Conservation (phyloP, 2,113 vertebrate genomes). For the Pristiophorus japonicus region DNA sequence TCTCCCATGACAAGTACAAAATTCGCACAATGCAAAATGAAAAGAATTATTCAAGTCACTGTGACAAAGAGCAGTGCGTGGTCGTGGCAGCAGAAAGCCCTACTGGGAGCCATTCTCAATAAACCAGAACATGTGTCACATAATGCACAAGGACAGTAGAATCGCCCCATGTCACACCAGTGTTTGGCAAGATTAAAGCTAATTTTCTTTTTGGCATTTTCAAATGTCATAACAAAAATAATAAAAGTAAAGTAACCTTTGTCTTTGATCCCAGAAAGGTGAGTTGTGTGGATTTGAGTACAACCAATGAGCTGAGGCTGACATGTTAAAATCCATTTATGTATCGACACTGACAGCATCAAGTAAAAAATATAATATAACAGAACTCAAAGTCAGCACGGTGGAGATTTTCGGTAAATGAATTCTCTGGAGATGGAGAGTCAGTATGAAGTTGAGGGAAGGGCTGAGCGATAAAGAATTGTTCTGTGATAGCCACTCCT, state of each 20-base stretch:
- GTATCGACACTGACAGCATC: neutral
- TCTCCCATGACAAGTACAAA: neutral
- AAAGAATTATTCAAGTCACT: neutral
- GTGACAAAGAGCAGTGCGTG: neutral
- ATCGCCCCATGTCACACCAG: neutral
- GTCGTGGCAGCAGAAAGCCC: neutral
- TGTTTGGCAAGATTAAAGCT: neutral
- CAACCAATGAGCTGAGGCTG: neutral
- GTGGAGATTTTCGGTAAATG: neutral
- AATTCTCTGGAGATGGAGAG: neutral
- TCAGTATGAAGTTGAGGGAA: neutral
- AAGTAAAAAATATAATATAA: neutral
- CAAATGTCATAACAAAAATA: neutral
- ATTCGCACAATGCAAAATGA: neutral
- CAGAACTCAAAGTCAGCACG: neutral
- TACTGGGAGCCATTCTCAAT: neutral
- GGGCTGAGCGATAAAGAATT: neutral
- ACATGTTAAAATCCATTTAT: neutral
- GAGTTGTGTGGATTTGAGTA: neutral
- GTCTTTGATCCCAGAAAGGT: neutral
- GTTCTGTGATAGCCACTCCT: neutral
- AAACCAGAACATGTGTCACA: neutral
- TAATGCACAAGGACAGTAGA: neutral
- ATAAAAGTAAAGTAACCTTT: neutral
- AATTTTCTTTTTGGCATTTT: neutral